phyloP scores from a whole-genome alignment of 2,113 vertebrate genomes.

The Coptodon bakossiorum region DNA sequence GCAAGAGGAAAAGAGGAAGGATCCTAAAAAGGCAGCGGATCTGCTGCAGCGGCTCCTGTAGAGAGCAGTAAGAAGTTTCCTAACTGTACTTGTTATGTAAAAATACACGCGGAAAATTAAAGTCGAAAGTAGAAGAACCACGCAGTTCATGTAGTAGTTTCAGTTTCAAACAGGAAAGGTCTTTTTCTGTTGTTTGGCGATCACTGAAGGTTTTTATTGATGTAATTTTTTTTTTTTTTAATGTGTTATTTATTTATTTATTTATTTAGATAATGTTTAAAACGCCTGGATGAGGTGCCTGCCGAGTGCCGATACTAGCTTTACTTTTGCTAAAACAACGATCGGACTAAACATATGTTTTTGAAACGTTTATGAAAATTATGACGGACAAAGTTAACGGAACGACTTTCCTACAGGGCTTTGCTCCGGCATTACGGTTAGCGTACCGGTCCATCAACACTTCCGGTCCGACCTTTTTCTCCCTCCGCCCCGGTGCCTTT shows the following conservation, averaged over 20 bases:
- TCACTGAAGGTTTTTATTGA: background rate
- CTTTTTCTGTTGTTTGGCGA: background rate
- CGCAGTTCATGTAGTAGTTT: background rate
- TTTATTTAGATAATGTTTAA: background rate
- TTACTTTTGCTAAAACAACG: background rate
- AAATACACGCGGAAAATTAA: background rate
- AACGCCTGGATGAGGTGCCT: rapidly evolving
- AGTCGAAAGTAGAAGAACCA: background rate
- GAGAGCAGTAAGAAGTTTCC: background rate
- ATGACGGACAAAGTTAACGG: background rate
- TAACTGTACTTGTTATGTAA: background rate
- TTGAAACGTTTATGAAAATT: background rate
- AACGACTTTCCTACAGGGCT: rapidly evolving
- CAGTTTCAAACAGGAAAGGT: background rate
- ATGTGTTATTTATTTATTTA: background rate
- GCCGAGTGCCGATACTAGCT: background rate
- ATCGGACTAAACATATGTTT: background rate
- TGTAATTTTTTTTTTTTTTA: background rate
- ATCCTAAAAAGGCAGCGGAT: background rate
- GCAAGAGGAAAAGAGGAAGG: background rate
- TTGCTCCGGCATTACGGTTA: background rate
- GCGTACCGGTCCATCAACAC: background rate
- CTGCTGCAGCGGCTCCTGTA: background rate
- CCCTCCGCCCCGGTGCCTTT: background rate
- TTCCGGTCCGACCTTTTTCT: slow-evolving; percentile 20